Evolutionary conservation across 2,797 vertebrate genomes (phyloP).

Genomic region (Tenualosa thibaudeaui): DNA sequence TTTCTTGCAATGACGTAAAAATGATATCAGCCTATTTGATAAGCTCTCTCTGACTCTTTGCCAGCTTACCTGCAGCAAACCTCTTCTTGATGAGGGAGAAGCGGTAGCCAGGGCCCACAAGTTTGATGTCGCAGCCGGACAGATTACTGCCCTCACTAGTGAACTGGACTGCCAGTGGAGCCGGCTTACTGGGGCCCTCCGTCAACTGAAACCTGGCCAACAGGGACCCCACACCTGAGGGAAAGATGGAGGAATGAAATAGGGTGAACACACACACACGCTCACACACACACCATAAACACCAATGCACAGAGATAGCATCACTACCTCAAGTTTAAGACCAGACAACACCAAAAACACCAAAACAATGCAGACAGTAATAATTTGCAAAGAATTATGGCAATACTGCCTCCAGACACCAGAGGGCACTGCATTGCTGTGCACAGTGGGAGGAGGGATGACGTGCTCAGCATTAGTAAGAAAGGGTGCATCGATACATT

Average conservation of each 20-base stretch:
- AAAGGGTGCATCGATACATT: neutral
- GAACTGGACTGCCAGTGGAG: slow-evolving; percentile 93
- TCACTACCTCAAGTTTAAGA: neutral
- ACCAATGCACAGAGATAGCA: too few relatives aligned
- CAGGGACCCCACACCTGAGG: slow-evolving; percentile 89
- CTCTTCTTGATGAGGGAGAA: slow-evolving; percentile 99
- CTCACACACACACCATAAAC: neutral
- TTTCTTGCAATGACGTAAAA: neutral
- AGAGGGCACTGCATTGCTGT: slow-evolving; percentile 33
- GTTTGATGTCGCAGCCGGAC: slow-evolving; percentile 94
- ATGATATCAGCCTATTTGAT: neutral
- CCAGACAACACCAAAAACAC: neutral
- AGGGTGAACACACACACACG: neutral
- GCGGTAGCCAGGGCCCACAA: slow-evolving; percentile 92
- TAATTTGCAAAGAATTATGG: neutral
- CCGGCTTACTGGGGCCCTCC: slow-evolving; percentile 90
- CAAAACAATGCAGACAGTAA: too few relatives aligned
- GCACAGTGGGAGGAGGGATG: neutral
- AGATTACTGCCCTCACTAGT: slow-evolving; percentile 96
- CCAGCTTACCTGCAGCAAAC: slow-evolving; percentile 89
- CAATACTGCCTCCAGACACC: slow-evolving; percentile 33
- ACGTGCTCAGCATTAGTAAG: neutral
- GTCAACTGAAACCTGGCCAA: slow-evolving; percentile 91
- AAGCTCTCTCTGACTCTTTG: neutral
- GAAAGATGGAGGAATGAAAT: neutral